A percentile compares a stretch with the other conserved stretches of the same genome.
phyloP scores from a whole-genome alignment of 1,140 invertebrate species.

The Heliconius congener region DNA sequence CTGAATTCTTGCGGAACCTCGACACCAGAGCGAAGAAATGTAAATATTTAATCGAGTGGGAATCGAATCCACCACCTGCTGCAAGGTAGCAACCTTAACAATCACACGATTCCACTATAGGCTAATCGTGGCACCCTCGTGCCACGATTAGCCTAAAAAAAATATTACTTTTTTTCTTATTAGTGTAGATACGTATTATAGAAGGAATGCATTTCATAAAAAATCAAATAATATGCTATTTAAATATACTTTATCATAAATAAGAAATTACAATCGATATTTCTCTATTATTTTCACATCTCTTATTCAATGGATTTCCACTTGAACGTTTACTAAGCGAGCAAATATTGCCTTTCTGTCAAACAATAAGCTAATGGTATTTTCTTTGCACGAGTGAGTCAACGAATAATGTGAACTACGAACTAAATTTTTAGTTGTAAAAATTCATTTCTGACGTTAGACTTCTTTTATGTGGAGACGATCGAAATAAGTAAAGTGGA shows the following conservation, averaged over 20 bases:
- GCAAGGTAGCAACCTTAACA: too few relatives aligned
- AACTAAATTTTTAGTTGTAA: conserved; percentile 8
- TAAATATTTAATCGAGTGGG: too few relatives aligned
- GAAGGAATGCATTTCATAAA: neutral
- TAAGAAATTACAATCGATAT: neutral
- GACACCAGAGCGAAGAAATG: too few relatives aligned
- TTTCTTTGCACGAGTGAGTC: conserved; percentile 20
- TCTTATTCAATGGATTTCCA: conserved; percentile 29
- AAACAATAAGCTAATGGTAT: conserved; percentile 42
- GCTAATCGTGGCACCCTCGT: too few relatives aligned
- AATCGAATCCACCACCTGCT: too few relatives aligned
- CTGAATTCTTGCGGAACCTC: too few relatives aligned
- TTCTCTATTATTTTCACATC: conserved; percentile 24
- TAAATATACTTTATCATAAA: neutral
- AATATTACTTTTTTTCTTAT: too few relatives aligned
- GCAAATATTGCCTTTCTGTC: conserved; percentile 45
- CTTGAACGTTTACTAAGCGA: conserved; percentile 35
- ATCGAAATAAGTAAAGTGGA: neutral
- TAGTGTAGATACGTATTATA: too few relatives aligned
- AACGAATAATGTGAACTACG: conserved; percentile 3
- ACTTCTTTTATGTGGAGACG: conserved; percentile 2
- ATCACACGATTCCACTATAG: too few relatives aligned
- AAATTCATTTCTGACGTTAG: neutral
- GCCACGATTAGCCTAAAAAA: too few relatives aligned
- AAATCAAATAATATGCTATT: neutral